Percentiles rank a stretch among this genome's conserved stretches.
These are phyloP conservation scores for Baccha elongata DNA, from an alignment of 2,888 invertebrate species.

Conservation along the genomic window DNA sequence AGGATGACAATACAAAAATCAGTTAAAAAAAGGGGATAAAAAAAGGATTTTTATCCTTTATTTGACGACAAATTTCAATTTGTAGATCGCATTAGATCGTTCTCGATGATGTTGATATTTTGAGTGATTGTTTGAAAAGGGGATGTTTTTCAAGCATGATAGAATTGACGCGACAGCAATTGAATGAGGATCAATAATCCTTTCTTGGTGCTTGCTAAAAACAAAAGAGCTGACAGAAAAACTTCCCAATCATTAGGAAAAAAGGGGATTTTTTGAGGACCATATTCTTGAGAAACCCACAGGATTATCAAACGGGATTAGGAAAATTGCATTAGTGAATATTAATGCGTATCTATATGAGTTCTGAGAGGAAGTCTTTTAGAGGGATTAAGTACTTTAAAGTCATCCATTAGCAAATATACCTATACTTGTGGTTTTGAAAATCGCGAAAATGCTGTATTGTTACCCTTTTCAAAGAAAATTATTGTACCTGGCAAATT, in stretches of 20 bases:
- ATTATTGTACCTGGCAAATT: neutral
- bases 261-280: slow-evolving; percentile 16
- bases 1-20: slow-evolving; percentile 44
- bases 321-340: slow-evolving; percentile 47
- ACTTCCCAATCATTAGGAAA: slow-evolving; percentile 60
- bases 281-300: slow-evolving; percentile 37
- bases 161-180: neutral
- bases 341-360: neutral
- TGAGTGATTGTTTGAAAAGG: slow-evolving; percentile 28
- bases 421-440: slow-evolving; percentile 2
- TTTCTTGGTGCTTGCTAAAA: slow-evolving; percentile 50
- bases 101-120: slow-evolving; percentile 42
- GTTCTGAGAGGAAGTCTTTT: slow-evolving; percentile 31
- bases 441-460: slow-evolving; percentile 10
- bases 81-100: slow-evolving; percentile 34
- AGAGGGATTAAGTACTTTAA: slow-evolving; percentile 56
- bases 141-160: neutral
- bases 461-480: slow-evolving; percentile 31
- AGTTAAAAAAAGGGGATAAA: slow-evolving; percentile 44
- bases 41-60: slow-evolving; percentile 65
- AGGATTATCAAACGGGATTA: slow-evolving; percentile 42
- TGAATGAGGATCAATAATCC: slow-evolving; percentile 36
- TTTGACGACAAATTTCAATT: slow-evolving; percentile 73
- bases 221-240: slow-evolving; percentile 38
- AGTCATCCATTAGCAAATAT: slow-evolving; percentile 7